Conservation (phyloP, 1,140 invertebrate species). For the Eurosta solidaginis region DNA sequence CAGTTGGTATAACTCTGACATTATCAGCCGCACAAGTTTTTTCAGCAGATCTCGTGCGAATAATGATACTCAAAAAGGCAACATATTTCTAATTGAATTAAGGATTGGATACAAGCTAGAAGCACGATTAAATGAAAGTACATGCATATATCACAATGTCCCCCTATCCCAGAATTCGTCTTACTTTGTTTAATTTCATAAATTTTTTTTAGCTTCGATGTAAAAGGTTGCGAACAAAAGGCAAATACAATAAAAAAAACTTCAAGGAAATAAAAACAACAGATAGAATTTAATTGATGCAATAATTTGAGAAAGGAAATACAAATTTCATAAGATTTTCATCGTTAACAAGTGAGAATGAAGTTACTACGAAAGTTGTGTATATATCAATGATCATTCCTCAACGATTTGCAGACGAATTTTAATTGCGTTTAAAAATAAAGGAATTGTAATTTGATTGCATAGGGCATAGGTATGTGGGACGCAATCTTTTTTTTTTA, state of each 20-base stretch:
- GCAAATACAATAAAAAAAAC: background rate
- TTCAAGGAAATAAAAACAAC: slow-evolving; percentile 42
- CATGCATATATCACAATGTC: background rate
- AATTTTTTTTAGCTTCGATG: background rate
- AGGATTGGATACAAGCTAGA: slow-evolving; percentile 33
- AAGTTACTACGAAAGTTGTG: background rate
- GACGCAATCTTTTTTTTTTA: no score
- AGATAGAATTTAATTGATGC: slow-evolving; percentile 58
- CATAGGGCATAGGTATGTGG: no score
- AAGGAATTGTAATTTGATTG: no score
- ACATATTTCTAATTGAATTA: slow-evolving; percentile 56
- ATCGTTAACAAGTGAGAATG: slow-evolving; percentile 39
- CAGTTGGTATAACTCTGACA: background rate
- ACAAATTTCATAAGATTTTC: slow-evolving; percentile 27
- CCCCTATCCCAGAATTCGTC: background rate
- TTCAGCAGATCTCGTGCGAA: slow-evolving; percentile 30
- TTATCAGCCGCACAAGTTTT: background rate
- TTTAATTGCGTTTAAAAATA: no score
- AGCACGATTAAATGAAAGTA: slow-evolving; percentile 23
- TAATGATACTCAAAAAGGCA: slow-evolving; percentile 29
- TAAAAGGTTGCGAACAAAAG: background rate
- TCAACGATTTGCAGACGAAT: no score
- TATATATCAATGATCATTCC: no score
- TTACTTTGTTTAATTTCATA: background rate
- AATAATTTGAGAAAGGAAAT: slow-evolving; percentile 38